Conservation (phyloP, 2,113 vertebrate genomes). For the Burhinus bistriatus region DNA sequence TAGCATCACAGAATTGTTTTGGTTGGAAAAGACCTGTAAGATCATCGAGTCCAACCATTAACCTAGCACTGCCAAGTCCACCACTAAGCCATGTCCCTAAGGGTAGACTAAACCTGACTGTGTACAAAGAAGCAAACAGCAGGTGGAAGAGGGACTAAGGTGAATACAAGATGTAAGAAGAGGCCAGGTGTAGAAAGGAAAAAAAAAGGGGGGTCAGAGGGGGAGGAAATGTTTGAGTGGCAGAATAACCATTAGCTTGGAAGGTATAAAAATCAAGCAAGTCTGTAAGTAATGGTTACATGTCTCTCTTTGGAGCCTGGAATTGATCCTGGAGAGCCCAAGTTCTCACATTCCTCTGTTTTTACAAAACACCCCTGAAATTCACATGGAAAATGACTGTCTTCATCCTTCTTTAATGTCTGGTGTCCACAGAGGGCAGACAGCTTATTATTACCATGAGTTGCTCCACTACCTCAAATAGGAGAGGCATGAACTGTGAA, state of each 20-base stretch:
- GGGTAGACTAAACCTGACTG: not conserved
- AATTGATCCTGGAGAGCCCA: not conserved
- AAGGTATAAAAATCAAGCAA: not conserved
- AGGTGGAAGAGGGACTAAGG: not conserved
- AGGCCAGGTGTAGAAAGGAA: not conserved
- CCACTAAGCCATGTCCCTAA: not conserved
- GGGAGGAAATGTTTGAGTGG: not conserved
- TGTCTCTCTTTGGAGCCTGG: not conserved
- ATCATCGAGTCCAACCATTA: not conserved
- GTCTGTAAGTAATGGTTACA: not conserved
- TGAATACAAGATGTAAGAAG: not conserved
- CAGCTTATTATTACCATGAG: not conserved
- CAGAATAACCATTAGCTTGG: not conserved
- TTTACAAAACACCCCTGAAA: not conserved
- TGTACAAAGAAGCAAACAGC: not conserved
- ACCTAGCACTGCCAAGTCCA: not conserved
- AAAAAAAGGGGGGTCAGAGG: not conserved
- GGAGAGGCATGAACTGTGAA: not conserved
- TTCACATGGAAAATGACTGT: not conserved
- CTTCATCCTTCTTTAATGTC: not conserved
- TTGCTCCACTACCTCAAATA: not conserved
- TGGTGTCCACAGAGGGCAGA: not conserved
- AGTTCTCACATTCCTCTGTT: not conserved
- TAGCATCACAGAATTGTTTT: not conserved
- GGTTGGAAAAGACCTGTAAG: not conserved